These are phyloP conservation scores for Chrosomus eos DNA, from an alignment of 2,797 vertebrate genomes.

Conservation along the genomic window DNA sequence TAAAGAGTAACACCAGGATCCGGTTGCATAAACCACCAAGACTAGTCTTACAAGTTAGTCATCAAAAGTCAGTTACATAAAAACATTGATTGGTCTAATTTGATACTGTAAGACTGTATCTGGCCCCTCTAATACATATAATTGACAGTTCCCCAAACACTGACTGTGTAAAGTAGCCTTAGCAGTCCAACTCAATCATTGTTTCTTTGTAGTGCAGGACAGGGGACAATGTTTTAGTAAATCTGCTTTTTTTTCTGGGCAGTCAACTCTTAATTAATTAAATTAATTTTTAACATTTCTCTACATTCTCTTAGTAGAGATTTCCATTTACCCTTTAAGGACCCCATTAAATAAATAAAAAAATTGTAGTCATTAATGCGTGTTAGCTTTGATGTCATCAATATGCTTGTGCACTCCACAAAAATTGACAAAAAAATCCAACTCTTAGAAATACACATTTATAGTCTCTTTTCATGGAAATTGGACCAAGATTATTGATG, in stretches of 20 bases:
- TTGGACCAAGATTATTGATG: neutral
- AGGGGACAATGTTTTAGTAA: neutral
- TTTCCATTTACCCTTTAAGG: neutral
- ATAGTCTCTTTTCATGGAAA: neutral
- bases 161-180: neutral
- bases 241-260: neutral
- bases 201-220: neutral
- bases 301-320: neutral
- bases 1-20: neutral
- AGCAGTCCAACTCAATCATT: neutral
- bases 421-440: neutral
- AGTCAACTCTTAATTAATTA: neutral
- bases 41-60: neutral
- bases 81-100: neutral
- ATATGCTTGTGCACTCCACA: neutral
- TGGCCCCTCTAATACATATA: neutral
- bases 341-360: neutral
- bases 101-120: neutral
- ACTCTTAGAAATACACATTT: neutral
- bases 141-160: neutral
- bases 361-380: neutral
- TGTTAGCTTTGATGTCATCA: neutral
- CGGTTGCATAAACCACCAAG: neutral
- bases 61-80: neutral
- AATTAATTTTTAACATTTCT: neutral